Evolutionary conservation across 2,113 vertebrate genomes (phyloP).

Genomic region (Antennarius striatus): DNA sequence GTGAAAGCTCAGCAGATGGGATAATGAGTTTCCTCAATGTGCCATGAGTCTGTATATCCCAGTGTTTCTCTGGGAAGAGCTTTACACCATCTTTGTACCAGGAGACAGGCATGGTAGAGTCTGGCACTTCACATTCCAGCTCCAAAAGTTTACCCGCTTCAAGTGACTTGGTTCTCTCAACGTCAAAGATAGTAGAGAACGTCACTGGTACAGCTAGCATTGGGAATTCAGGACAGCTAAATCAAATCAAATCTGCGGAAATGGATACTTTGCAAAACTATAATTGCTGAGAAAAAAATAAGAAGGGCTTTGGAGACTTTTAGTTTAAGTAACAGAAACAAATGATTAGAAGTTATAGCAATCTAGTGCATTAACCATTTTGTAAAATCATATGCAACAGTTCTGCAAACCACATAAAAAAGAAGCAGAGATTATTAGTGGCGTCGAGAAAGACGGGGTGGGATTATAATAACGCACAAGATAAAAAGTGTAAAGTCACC

Average conservation of each 20-base stretch:
- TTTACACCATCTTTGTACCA: constrained; percentile 77
- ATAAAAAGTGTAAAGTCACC: constrained; percentile 77
- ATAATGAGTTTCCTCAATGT: constrained; percentile 66
- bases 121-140: constrained; percentile 78
- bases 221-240: constrained; percentile 71
- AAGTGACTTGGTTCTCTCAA: constrained; percentile 73
- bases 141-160: constrained; percentile 74
- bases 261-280: constrained; percentile 55
- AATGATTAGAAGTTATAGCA: constrained; percentile 30
- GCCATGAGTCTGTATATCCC: constrained; percentile 70
- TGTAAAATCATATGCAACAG: constrained; percentile 46
- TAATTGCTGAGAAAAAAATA: constrained; percentile 49
- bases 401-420: constrained; percentile 48
- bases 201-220: constrained; percentile 73
- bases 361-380: constrained; percentile 33
- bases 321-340: constrained; percentile 37
- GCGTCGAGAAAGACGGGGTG: constrained; percentile 59
- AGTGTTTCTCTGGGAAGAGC: constrained; percentile 62
- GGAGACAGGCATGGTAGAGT: constrained; percentile 67
- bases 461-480: constrained; percentile 64
- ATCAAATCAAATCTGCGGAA: constrained; percentile 64
- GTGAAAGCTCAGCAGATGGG: constrained; percentile 71
- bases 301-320: constrained; percentile 47
- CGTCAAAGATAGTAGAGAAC: constrained; percentile 69
- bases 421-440: constrained; percentile 71